Evolutionary conservation across 2,888 invertebrate genomes (phyloP).

Genomic region (Campoplex capitator): DNA sequence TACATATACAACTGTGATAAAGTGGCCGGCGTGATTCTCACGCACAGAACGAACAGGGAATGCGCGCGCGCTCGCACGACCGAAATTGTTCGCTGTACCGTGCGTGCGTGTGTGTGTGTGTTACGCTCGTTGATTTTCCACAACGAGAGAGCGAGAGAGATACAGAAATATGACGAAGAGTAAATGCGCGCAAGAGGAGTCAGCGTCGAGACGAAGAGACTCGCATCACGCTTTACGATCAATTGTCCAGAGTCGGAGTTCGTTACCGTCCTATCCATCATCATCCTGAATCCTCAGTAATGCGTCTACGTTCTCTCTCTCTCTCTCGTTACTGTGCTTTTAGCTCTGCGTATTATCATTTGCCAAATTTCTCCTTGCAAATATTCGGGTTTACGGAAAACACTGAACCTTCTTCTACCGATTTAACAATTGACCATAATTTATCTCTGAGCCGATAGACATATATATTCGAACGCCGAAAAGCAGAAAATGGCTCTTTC

Average conservation of each 20-base stretch:
- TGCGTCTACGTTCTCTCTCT: slow-evolving; percentile 3
- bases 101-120: slow-evolving; percentile 26
- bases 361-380: neutral
- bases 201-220: slow-evolving; percentile 51
- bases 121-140: slow-evolving; percentile 45
- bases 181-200: slow-evolving; percentile 51
- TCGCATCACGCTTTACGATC: slow-evolving; percentile 64
- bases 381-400: neutral
- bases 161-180: neutral
- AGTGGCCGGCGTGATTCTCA: slow-evolving; percentile 61
- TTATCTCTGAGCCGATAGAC: neutral
- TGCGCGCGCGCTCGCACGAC: slow-evolving; percentile 28
- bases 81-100: slow-evolving; percentile 41
- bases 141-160: slow-evolving; percentile 64
- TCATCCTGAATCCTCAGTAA: slow-evolving; percentile 39
- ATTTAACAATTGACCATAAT: neutral
- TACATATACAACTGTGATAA: slow-evolving; percentile 6
- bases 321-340: neutral
- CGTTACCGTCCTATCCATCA: slow-evolving; percentile 63
- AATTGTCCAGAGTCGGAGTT: slow-evolving; percentile 57
- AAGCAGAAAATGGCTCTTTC: no score
- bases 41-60: slow-evolving; percentile 33
- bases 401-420: no score
- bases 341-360: neutral
- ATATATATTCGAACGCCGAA: no score